These are phyloP conservation scores for Capitella teleta DNA, from an alignment of 1,140 invertebrate species.

Conservation along the genomic window DNA sequence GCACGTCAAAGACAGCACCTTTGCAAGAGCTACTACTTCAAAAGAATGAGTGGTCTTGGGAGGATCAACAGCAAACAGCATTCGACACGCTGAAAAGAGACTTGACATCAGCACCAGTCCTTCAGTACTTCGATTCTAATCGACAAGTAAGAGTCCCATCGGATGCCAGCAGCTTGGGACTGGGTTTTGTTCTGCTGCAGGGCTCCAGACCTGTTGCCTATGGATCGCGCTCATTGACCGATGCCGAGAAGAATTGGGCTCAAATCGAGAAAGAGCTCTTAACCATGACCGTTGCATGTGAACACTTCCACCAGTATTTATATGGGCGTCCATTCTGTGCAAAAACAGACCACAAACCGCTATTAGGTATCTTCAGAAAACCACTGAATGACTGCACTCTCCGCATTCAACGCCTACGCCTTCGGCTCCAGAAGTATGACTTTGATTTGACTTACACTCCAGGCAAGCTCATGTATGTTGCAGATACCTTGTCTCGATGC, in stretches of 20 bases:
- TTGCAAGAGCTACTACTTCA: too few species aligned
- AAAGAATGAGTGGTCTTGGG: too few species aligned
- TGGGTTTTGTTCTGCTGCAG: constrained; percentile 41
- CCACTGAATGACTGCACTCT: constrained; percentile 28
- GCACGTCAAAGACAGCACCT: too few species aligned
- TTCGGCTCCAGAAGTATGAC: constrained; percentile 40
- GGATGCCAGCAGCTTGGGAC: constrained; percentile 22
- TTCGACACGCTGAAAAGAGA: too few species aligned
- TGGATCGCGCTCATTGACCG: constrained; percentile 28
- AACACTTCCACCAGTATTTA: constrained; percentile 36
- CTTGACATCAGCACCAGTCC: too few species aligned
- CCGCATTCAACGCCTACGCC: constrained; percentile 40
- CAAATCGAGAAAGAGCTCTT: constrained; percentile 45
- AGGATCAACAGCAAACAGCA: too few species aligned
- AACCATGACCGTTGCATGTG: constrained; percentile 41
- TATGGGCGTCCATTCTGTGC: constrained; percentile 22
- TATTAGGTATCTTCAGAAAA: constrained; percentile 38
- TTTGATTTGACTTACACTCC: constrained; percentile 36
- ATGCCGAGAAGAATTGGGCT: constrained; percentile 17
- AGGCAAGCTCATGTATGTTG: constrained; percentile 38
- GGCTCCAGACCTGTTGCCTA: constrained; percentile 38
- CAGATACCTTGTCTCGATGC: constrained; percentile 24
- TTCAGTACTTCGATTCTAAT: constrained; percentile 19
- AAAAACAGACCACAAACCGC: constrained; percentile 33
- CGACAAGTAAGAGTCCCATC: constrained; percentile 17